phyloP scores from a whole-genome alignment of 2,888 invertebrate species.

The Pardosa pseudoannulata region DNA sequence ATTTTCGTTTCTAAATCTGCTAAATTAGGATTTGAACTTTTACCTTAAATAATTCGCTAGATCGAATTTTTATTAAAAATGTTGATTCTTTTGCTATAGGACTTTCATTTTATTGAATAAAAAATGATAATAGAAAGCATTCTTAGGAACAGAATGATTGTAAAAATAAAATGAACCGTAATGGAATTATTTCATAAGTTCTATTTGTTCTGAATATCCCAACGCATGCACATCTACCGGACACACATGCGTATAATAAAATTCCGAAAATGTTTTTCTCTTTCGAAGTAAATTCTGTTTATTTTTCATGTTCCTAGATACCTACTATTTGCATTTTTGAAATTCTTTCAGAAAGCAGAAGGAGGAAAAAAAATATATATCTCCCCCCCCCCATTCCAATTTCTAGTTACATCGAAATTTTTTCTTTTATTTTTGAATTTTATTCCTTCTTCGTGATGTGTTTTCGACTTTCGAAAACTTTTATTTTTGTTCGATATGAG shows the following conservation, averaged over 20 bases:
- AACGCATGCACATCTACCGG: background rate
- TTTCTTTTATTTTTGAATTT: conserved; percentile 10
- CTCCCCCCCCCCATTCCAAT: conserved; percentile 23
- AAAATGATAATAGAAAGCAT: too few species aligned
- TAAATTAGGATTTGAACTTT: too few species aligned
- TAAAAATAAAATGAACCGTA: too few species aligned
- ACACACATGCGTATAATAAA: background rate
- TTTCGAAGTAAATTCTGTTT: conserved; percentile 10
- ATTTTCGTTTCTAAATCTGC: too few species aligned
- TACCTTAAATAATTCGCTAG: too few species aligned
- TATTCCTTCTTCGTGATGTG: background rate
- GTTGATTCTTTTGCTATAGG: too few species aligned
- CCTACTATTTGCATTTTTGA: conserved; percentile 26
- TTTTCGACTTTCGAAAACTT: conserved; percentile 6
- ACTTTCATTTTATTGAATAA: too few species aligned
- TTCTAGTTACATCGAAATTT: conserved; percentile 25
- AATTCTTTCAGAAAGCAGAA: background rate
- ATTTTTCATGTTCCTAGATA: conserved; percentile 6
- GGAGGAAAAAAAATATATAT: conserved; percentile 10
- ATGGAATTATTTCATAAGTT: too few species aligned
- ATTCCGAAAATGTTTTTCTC: conserved; percentile 12
- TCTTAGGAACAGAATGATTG: too few species aligned
- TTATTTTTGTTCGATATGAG: conserved; percentile 17
- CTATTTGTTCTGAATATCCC: too few species aligned
- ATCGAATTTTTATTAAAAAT: too few species aligned